Evolutionary conservation across 2,888 invertebrate species (phyloP), one percentile per base, ranked within the genome.

Genomic region (Polietes domitor): DNA sequence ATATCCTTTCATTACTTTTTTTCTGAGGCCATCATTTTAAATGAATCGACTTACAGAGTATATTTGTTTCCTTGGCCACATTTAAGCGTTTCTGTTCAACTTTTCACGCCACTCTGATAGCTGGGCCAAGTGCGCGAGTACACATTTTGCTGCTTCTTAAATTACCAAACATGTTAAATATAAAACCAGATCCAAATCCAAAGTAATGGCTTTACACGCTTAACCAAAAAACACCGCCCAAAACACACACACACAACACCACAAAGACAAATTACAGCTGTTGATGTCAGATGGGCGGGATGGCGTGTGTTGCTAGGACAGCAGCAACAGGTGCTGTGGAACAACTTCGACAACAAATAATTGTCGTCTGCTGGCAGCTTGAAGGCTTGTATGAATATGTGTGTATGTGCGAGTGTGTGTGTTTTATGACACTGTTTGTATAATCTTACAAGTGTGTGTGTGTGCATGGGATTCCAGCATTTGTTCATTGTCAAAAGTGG

Each of bases 281-380:
- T 58, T 58, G 58, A 24, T 58, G 24, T 24, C 24, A 26, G 19
- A 58, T 58, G 58, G 26, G 15, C n/a, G 1, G 47, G 47, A 5
- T 47, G 47, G 55, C 10, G 55, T 55, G 55, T 19, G 15, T 4
- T 58, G 58, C 26, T 10, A 24, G 26, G 58, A 24, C 21, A 58
- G 58, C 58, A 12, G 26, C 58, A 58, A 58, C 58, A 58, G 58
- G 58, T 58, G 58, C 24, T 55, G 17, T 7, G 1, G 19, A 58
- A 24, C 24, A 24, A 58, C 26, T 1, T 58, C 58, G 12, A 26
- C 37, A 12, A 37, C 58, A 58, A 58, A 58, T 58, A 26, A 10
- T 24, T 26, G 1, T 47, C 47, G 47, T n/a, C 4, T 50, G 1
- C 15, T 10, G 15, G 15, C 9, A 58, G 21, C 19, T 7, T 21